These are phyloP conservation scores for Microctonus brassicae DNA, from an alignment of 2,888 invertebrate genomes.

Conservation along the genomic window DNA sequence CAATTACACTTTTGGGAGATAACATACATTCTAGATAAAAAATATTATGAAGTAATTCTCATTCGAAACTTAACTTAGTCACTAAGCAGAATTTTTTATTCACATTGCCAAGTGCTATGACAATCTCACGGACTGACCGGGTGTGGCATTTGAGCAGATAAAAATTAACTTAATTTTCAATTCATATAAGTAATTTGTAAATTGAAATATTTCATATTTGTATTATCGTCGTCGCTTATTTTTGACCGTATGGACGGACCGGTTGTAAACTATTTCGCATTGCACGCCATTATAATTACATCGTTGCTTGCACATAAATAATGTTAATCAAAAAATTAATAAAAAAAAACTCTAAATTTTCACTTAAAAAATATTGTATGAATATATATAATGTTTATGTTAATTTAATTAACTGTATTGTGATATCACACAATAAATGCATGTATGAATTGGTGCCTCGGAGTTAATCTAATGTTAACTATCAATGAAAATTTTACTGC, in stretches of 20 bases:
- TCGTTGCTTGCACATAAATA: background rate
- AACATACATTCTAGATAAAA: slow-evolving; percentile 7
- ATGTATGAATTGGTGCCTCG: background rate
- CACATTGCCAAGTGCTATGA: background rate
- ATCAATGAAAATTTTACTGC: background rate
- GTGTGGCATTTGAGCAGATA: background rate
- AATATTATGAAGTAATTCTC: background rate
- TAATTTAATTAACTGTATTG: no score
- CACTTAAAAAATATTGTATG: background rate
- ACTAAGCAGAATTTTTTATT: background rate
- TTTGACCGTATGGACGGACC: slow-evolving; percentile 47
- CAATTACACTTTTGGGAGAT: slow-evolving; percentile 24
- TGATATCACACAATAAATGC: background rate
- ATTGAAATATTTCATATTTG: slow-evolving; percentile 3
- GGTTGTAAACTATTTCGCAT: slow-evolving; percentile 35
- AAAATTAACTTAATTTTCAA: background rate
- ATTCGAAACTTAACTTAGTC: background rate
- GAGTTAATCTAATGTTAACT: background rate
- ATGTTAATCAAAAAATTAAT: background rate
- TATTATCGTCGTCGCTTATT: slow-evolving; percentile 27
- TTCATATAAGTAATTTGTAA: background rate
- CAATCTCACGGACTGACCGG: background rate
- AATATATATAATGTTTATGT: background rate
- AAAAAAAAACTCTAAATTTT: background rate
- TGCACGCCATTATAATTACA: slow-evolving; percentile 18